Evolutionary conservation across 2,888 invertebrate genomes (phyloP).

Genomic region (Drosophila anomelani): DNA sequence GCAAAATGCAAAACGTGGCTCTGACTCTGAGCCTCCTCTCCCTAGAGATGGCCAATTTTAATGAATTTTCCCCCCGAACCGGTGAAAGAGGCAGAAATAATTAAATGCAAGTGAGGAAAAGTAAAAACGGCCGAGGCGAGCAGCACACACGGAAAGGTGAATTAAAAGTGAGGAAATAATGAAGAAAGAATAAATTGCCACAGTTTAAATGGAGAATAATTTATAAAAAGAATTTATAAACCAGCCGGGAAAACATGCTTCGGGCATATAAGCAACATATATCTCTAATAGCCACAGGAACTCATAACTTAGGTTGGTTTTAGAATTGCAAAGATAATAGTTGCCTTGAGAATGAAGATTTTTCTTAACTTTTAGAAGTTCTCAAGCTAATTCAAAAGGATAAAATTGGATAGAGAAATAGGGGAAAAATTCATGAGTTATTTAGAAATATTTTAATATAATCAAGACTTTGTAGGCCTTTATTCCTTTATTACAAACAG

Average conservation of each 20-base stretch:
- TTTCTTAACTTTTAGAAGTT: background rate
- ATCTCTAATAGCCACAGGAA: constrained; percentile 11
- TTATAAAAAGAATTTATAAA: constrained; percentile 28
- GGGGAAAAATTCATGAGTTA: background rate
- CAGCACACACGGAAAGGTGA: constrained; percentile 28
- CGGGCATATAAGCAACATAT: constrained; percentile 8
- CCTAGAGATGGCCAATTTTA: constrained; percentile 65
- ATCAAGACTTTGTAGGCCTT: no score
- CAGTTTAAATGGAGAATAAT: constrained; percentile 37
- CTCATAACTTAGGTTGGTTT: constrained; percentile 12
- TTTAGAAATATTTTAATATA: background rate
- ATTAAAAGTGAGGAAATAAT: constrained; percentile 42
- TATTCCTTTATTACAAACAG: no score
- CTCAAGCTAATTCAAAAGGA: background rate
- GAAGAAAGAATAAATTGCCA: constrained; percentile 42
- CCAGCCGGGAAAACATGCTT: constrained; percentile 23
- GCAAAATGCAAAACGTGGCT: constrained; percentile 73
- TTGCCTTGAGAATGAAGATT: background rate
- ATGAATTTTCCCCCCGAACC: constrained; percentile 53
- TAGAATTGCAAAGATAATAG: background rate
- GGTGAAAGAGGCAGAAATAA: constrained; percentile 52
- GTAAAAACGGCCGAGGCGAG: constrained; percentile 36
- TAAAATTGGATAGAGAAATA: no score
- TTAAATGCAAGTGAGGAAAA: constrained; percentile 48
- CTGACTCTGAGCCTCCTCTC: constrained; percentile 11